Conservation (phyloP, 2,888 invertebrate species). For the Callimorpha dominula region DNA sequence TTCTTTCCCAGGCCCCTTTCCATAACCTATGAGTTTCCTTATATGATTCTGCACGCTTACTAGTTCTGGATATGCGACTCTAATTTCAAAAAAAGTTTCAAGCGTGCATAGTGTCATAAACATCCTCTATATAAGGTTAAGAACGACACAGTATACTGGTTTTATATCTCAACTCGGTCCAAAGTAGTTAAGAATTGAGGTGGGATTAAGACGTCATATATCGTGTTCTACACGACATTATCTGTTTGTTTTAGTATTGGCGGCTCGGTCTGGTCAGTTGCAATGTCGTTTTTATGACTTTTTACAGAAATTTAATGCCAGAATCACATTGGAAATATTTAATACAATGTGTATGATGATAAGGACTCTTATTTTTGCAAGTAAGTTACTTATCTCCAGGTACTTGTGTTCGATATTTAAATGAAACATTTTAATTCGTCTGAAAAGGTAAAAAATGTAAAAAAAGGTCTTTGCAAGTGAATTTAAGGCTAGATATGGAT, state of each 20-base stretch:
- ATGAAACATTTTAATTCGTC: background rate
- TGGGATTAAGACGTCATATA: constrained; percentile 12
- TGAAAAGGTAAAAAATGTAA: background rate
- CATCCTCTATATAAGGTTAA: background rate
- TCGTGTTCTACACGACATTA: constrained; percentile 16
- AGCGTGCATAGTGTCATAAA: background rate
- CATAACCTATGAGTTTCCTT: background rate
- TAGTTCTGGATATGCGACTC: background rate
- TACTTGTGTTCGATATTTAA: background rate
- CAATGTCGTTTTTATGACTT: constrained; percentile 11
- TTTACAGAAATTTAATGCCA: background rate
- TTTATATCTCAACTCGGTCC: background rate
- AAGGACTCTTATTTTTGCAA: background rate
- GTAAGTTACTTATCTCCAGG: background rate
- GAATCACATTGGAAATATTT: background rate
- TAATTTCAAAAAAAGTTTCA: constrained; percentile 4
- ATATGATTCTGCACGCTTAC: constrained; percentile 2
- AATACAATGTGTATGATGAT: background rate
- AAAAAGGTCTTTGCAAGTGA: background rate
- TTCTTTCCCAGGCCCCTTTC: background rate
- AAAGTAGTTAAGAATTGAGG: background rate
- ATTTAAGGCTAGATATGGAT: background rate
- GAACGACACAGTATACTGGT: background rate
- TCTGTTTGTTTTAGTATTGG: constrained; percentile 11
- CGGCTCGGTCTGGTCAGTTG: background rate